Base-by-base conservation (phyloP, 2,888 invertebrate genomes). In the Trachelus stipa region DNA sequence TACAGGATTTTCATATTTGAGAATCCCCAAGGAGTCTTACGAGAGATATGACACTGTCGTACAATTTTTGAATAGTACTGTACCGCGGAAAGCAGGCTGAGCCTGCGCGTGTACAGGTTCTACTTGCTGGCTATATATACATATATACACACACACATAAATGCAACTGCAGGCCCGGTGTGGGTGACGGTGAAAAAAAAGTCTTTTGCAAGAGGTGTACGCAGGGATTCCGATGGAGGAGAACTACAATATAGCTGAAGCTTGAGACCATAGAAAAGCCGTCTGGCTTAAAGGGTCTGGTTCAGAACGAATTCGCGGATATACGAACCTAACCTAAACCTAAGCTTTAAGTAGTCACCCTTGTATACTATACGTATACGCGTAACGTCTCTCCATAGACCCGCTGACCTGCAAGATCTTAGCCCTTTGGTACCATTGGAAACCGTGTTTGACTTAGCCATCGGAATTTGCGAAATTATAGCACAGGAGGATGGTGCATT, bases 201-300 rank as follows among this genome's bases (percentile, higher is more conserved):
- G 81, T 86, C 85, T 86, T 85, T 85, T 84, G 85, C 85, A 81
- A 83, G 82, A 83, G 81, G 81, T 79, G 80, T 80, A 56, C 23
- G 83, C 80, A 81, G 83, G 79, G 84, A 82, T 79, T 81, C 80
- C 81, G 79, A 82, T 80, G 82, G 81, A 81, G 83, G 81, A 79
- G 81, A 81, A 80, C 79, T 78, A 84, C 83, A 83, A 86, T 83
- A 85, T 84, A 82, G 81, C 82, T 79, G 81, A 80, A 82, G 85
- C 85, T 89, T 86, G 88, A 90, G 87, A 87, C 89, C 90, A 88
- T 90, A 89, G 89, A 89, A 90, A 89, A 89, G 86, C 87, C 85
- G 90, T 90, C 90, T 90, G 90, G 90, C 89, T 90, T 90, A 89
- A 90, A 90, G 90, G 88, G 90, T 89, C 87, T 87, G 86, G 85